Conservation (phyloP, 2,113 vertebrate species). For the Nycticryphes semicollaris region DNA sequence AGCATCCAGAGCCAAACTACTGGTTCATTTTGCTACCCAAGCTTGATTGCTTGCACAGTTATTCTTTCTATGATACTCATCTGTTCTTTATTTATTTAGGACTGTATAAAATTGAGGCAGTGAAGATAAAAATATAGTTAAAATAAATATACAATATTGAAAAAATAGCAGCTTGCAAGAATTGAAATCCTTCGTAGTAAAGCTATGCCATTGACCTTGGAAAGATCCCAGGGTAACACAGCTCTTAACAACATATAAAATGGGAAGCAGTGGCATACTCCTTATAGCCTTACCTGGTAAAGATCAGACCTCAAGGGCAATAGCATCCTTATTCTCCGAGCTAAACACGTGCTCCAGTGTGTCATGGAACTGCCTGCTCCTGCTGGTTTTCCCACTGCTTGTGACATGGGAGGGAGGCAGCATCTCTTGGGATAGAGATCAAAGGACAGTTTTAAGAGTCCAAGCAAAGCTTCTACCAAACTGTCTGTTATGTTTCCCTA, state of each 20-base stretch:
- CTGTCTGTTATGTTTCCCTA: background rate
- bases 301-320: too few species aligned
- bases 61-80: background rate
- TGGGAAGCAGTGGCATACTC: background rate
- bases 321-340: background rate
- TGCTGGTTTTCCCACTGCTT: background rate
- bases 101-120: background rate
- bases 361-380: background rate
- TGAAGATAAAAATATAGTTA: background rate
- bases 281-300: background rate
- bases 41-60: background rate
- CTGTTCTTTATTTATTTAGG: background rate
- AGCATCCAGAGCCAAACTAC: background rate
- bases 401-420: rapidly evolving
- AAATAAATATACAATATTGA: background rate
- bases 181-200: background rate
- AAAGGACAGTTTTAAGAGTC: background rate
- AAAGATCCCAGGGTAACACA: background rate
- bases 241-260: background rate
- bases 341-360: rapidly evolving
- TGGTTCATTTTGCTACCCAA: background rate
- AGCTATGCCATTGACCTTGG: background rate
- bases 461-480: background rate
- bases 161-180: background rate
- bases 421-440: too few species aligned